These are phyloP conservation scores for Hydra vulgaris DNA, from an alignment of 30 jellyfish, hydroid and myxozoan genomes.

Conservation along the genomic window DNA sequence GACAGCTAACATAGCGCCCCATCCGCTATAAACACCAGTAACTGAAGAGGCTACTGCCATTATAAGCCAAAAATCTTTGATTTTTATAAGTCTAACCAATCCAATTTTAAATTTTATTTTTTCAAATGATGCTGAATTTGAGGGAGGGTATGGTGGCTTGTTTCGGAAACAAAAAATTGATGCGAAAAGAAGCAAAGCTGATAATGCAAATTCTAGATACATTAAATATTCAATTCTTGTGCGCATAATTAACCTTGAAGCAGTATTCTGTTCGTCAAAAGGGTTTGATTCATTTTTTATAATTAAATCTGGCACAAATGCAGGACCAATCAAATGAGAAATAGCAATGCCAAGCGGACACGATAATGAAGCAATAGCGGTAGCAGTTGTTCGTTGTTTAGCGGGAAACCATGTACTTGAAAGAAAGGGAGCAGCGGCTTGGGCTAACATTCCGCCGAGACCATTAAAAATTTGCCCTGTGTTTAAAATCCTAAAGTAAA, in stretches of 20 bases:
- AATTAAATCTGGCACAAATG: slow-evolving; percentile 10
- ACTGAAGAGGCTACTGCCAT: slow-evolving; percentile 19
- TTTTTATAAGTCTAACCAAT: slow-evolving; percentile 1
- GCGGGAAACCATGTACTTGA: slow-evolving; percentile 47
- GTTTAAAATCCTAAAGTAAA: slow-evolving; percentile 25
- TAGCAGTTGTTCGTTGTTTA: slow-evolving; percentile 41
- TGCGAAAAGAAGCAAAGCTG: background rate
- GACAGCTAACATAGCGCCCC: slow-evolving; percentile 30
- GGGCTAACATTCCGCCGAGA: slow-evolving; percentile 46
- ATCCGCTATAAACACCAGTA: slow-evolving; percentile 33
- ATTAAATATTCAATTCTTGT: background rate
- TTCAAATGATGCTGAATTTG: slow-evolving; percentile 17
- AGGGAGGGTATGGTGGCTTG: slow-evolving; percentile 27
- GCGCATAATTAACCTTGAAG: background rate
- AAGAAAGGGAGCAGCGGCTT: slow-evolving; percentile 39
- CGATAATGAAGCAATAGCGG: slow-evolving; percentile 33
- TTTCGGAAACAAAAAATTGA: slow-evolving; percentile 25
- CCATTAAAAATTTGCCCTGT: slow-evolving; percentile 41
- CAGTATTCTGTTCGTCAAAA: background rate
- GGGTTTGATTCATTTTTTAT: background rate
- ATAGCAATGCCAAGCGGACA: slow-evolving; percentile 32
- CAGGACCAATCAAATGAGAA: slow-evolving; percentile 35
- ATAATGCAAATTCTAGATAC: slow-evolving; percentile 8
- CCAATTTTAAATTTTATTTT: slow-evolving; percentile 19
- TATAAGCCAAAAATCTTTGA: slow-evolving; percentile 17